A percentile compares a stretch with the other conserved stretches of the same genome.
These are phyloP conservation scores for Acestrorhynchus altus DNA, from an alignment of 2,797 vertebrate genomes.

Conservation along the genomic window DNA sequence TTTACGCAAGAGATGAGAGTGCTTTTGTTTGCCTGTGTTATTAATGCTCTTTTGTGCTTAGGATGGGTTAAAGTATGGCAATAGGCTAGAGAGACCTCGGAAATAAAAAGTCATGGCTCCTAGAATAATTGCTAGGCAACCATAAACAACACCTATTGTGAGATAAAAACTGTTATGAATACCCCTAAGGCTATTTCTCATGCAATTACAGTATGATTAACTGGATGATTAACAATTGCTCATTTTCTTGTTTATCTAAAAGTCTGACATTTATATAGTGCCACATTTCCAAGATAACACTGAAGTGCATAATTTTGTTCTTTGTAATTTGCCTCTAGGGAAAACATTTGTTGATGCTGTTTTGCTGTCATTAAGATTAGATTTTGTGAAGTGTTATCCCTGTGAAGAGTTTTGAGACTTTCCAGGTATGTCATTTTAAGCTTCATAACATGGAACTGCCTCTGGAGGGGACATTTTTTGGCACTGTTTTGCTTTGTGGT, in stretches of 20 bases:
- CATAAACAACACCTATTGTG: not conserved
- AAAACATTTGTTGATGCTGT: too few species aligned
- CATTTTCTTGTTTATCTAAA: not conserved
- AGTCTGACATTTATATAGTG: not conserved
- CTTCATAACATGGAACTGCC: not conserved
- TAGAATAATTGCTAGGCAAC: not conserved
- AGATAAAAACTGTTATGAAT: not conserved
- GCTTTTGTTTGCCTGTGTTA: not conserved
- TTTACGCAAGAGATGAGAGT: not conserved
- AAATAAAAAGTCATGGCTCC: not conserved
- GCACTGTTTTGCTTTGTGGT: not conserved
- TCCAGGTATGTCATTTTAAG: not conserved
- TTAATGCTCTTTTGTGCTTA: not conserved
- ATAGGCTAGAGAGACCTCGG: not conserved
- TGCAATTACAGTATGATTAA: not conserved
- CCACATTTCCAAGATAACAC: not conserved
- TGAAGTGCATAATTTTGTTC: not conserved
- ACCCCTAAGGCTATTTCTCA: not conserved
- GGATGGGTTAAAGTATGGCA: conserved; percentile 1
- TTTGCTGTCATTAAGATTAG: not conserved
- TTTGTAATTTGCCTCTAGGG: not conserved
- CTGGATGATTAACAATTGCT: not conserved
- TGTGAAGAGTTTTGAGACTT: not conserved
- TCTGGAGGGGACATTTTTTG: not conserved
- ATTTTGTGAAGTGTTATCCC: not conserved